Evolutionary conservation across 2,113 vertebrate species (phyloP), one percentile per base, ranked within the genome.

Genomic region (Amphilophus citrinellus): DNA sequence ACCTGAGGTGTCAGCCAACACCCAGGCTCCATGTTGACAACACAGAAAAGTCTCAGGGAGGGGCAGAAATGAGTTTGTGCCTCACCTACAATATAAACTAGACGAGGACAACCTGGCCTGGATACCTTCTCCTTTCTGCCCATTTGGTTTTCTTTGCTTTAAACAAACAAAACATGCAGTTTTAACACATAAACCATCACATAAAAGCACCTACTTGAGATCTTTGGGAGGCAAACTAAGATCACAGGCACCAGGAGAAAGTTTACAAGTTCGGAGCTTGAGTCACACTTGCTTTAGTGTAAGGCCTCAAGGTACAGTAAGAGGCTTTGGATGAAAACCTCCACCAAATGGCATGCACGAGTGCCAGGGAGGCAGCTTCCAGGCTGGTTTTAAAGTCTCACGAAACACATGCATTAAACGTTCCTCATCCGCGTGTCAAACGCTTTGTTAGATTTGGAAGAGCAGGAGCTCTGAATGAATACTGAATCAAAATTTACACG

Each of bases 1-100:
- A 88, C 44, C 76, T 35, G 53, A 81, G 60, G 56, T 90, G 86
- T 83, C 87, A 91, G 73, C 83, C 80, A 85, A 88, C 73, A 84
- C 82, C 76, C 17, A 22, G 10, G 71, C 76, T 89, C 42, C 63
- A 62, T 73, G 60, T 62, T 85, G 66, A 82, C 79, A 88, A 77
- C 77, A 83, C 32, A 84, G 58, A 65, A 84, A 27, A 22, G 50
- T 65, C 85, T 90, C 47, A 76, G 60, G 30, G 22, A 85, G 62
- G 60, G 37, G 53, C 35, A 59, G 61, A 10, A 59, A 61, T 65
- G 24, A 79, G 47, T 22, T 42, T 77, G 61, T 60, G 20, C 35
- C 18, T 77, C 63, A 82, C 22, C 79, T 83, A 14, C 27, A 63
- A 57, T 56, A 79, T 44, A 35, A 80, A 84, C 17, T 44, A 60